Evolutionary conservation across 2,113 vertebrate species (phyloP), one percentile per base, ranked within the genome.

Genomic region (Conger conger): DNA sequence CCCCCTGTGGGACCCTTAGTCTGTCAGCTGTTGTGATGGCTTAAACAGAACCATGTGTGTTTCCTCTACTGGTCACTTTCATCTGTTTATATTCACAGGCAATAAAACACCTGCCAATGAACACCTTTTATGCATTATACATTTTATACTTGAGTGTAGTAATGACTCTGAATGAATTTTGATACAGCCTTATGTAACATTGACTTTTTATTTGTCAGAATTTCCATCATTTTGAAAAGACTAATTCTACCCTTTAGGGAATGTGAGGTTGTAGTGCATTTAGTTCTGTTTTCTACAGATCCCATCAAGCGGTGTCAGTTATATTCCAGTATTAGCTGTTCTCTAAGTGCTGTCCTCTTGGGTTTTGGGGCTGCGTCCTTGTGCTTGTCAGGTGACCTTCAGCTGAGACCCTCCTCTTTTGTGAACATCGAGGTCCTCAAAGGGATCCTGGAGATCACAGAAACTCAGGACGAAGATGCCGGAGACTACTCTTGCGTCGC

Each of bases 401-500:
- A 95, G 89, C 88, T 99, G 87, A 96, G 91, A 50, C 88, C 96
- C 16, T 97, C 97, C 0, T 33, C 94, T 27, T 94, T 95, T 86
- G 88, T 97, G 33, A 88, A 89, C 20, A 94, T 97, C 88, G 96
- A 99, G 86, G 18, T 87, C 17, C 81, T 91, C 18, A 87, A 84
- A 68, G 98, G 97, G 30, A 93, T 94, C 36, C 77, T 99, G 90
- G 97, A 94, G 89, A 98, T 99, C 87, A 95, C 92, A 87, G 95
- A 96, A 88, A 96, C 97, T 0, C 96, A 96, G 89, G 95, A 95
- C 20, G 84, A 93, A 9, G 97, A 99, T 90, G 96, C 97, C 81
- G 98, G 98, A 38, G 96, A 97, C 82, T 99, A 99, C 89, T 96
- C 90, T 0, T 99, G 98, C 17, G 91, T 97, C 68, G 98, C 97